Percentiles rank a stretch among this genome's conserved stretches.
These are phyloP conservation scores for Amblyraja radiata DNA, from an alignment of 2,797 vertebrate species.

Conservation along the genomic window DNA sequence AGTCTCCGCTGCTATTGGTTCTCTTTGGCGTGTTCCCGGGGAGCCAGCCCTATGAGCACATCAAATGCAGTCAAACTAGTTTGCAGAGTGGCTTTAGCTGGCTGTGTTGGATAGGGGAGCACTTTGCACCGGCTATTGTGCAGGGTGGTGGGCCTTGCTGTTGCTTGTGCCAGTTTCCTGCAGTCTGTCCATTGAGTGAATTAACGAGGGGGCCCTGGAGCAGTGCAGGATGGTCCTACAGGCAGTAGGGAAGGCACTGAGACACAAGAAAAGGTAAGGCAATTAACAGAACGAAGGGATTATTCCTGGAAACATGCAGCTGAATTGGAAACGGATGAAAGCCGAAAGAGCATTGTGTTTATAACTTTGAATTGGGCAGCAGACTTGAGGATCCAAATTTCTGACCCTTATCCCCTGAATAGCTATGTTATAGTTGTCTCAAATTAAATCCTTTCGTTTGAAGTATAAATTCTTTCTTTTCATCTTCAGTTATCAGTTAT, in stretches of 20 bases:
- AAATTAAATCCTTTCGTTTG: not conserved
- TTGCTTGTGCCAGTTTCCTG: not conserved
- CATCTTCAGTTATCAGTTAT: not conserved
- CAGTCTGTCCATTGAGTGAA: constrained; percentile 5
- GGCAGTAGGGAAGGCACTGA: constrained; percentile 43
- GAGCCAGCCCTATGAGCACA: not conserved
- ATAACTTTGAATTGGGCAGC: not conserved
- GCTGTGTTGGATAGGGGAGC: not conserved
- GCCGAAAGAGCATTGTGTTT: not conserved
- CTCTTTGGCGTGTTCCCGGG: not conserved
- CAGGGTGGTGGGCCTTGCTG: not conserved
- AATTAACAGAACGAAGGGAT: not conserved
- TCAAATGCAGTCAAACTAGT: constrained; percentile 37
- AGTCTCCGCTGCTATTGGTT: not conserved
- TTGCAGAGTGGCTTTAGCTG: constrained; percentile 10
- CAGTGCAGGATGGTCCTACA: constrained; percentile 43
- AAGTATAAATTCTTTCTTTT: not conserved
- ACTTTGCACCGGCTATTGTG: constrained; percentile 19
- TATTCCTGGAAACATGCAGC: not conserved
- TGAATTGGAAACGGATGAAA: not conserved
- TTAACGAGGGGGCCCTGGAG: constrained; percentile 16
- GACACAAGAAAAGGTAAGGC: constrained; percentile 41
- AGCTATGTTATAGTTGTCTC: not conserved
- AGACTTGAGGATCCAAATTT: not conserved
- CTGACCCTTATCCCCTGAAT: not conserved